Evolutionary conservation across 1,140 invertebrate species (phyloP), one percentile per base, ranked within the genome.

Genomic region (Drosophila navojoa): DNA sequence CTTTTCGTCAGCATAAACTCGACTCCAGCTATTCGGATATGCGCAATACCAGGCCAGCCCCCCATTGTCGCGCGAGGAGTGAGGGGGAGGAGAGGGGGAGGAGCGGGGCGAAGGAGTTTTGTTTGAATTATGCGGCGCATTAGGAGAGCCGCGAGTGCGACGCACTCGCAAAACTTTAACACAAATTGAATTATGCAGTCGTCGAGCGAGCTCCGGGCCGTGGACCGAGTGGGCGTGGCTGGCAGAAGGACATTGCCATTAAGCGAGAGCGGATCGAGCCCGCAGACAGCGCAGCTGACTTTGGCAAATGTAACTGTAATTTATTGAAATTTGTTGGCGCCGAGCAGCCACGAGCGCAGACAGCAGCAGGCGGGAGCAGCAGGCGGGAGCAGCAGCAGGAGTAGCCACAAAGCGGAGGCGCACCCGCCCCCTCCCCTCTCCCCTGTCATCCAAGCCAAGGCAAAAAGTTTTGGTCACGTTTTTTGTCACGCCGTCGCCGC

Each of bases 301-400:
- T 78, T 78, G 81, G 68, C 79, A 82, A 89, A 87, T 87, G 82
- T 87, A 89, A 87, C 79, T 89, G 84, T 87, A 87, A 87, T 87
- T 87, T 87, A 87, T 87, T 89, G 84, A 89, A 87, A 87, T 89
- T 89, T 87, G 84, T 87, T 89, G 77, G 69, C 59, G 64, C 53
- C 63, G n/a, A n/a, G 70, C 42, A 45, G 42, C 74, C 74, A 67
- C 73, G 45, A 59, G 58, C 73, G 52, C 79, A 87, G 79, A 81
- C 47, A 22, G 19, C 79, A 73, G 35, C 35, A 35, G 29, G 5
- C 7, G n/a, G n/a, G n/a, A n/a, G n/a, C n/a, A n/a, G n/a, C n/a
- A n/a, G n/a, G n/a, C n/a, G n/a, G n/a, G n/a, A n/a, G n/a, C 29
- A 32, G 7, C 29, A 32, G 32, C 10, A 13, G 32, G 7, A 35